A percentile compares a stretch with the other conserved stretches of the same genome.
These are phyloP conservation scores for Clamator glandarius DNA, from an alignment of 2,797 vertebrate species.

Conservation along the genomic window DNA sequence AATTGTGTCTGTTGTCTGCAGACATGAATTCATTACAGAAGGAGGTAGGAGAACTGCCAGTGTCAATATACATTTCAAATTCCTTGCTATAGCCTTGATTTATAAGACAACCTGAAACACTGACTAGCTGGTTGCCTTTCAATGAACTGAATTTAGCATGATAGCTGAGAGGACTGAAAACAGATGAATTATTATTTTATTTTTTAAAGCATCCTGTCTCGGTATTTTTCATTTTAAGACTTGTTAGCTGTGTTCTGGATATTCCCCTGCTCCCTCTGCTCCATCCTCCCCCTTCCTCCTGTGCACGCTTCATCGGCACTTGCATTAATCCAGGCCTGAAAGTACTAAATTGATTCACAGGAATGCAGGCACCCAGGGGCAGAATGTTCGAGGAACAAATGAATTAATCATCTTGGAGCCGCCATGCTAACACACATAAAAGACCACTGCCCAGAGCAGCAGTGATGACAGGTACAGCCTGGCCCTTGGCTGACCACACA, in stretches of 20 bases:
- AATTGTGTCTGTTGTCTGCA: conserved; percentile 66
- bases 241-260: not conserved
- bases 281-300: not conserved
- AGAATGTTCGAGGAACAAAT: conserved; percentile 57
- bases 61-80: conserved; percentile 19
- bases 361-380: conserved; percentile 27
- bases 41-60: not conserved
- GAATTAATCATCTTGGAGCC: conserved; percentile 42
- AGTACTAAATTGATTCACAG: conserved; percentile 53
- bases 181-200: not conserved
- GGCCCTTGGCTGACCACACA: not conserved
- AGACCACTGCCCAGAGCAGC: not conserved
- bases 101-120: conserved; percentile 27
- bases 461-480: not conserved
- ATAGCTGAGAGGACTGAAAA: not conserved
- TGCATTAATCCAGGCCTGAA: conserved; percentile 25
- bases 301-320: conserved; percentile 22
- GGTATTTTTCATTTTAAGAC: not conserved
- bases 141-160: not conserved
- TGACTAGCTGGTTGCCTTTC: not conserved
- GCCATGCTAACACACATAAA: not conserved
- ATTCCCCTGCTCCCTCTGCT: not conserved
- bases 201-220: not conserved
- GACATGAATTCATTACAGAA: conserved; percentile 61
- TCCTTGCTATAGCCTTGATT: conserved; percentile 17